phyloP scores from a whole-genome alignment of 2,888 invertebrate genomes.

The Limnephilus lunatus region DNA sequence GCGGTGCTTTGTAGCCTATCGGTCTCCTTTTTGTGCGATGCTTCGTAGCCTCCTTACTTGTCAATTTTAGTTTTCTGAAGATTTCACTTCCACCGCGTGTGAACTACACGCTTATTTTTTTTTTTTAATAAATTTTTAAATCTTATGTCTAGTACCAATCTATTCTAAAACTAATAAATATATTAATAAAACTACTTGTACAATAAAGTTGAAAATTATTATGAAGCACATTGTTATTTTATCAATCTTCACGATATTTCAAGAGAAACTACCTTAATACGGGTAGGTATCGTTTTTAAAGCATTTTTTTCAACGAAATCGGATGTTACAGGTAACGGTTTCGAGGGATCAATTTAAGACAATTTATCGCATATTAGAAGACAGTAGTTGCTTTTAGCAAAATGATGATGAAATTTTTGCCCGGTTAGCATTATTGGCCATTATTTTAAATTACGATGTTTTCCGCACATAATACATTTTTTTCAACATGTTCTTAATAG shows the following conservation, averaged over 20 bases:
- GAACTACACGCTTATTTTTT: too few relatives aligned
- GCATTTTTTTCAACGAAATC: background rate
- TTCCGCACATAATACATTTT: background rate
- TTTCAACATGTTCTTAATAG: background rate
- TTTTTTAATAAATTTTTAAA: too few relatives aligned
- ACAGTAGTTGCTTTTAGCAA: background rate
- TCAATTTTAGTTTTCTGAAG: too few relatives aligned
- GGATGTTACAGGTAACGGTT: background rate
- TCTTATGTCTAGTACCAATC: too few relatives aligned
- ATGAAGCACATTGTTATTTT: background rate
- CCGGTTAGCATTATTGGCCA: background rate
- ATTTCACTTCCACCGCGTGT: too few relatives aligned
- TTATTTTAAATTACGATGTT: background rate
- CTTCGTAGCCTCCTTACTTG: too few relatives aligned
- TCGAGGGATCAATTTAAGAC: conserved; percentile 3
- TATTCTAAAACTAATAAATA: too few relatives aligned
- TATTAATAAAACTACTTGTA: too few relatives aligned
- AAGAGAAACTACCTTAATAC: background rate
- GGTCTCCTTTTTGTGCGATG: too few relatives aligned
- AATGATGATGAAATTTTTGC: background rate
- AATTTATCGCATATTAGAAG: background rate
- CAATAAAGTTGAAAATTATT: background rate
- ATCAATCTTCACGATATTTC: background rate
- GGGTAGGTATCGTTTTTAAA: background rate
- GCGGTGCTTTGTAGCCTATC: too few relatives aligned